Percentiles rank a stretch among this genome's conserved stretches.
Conservation (phyloP, 2,888 invertebrate genomes). For the Trachelus iudaicus region DNA sequence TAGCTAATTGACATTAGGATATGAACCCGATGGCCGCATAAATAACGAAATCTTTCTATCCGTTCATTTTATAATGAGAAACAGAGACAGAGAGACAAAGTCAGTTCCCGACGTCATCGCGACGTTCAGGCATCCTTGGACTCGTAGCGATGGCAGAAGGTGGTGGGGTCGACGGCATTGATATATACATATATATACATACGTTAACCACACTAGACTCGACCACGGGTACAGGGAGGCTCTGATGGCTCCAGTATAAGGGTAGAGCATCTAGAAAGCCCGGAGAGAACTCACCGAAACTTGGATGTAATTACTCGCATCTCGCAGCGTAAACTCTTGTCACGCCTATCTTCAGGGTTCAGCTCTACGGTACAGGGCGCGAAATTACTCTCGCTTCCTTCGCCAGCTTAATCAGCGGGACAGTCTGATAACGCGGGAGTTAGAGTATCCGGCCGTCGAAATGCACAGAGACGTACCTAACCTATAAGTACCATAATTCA, state of each 20-base stretch:
- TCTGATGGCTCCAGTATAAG: neutral
- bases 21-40: neutral
- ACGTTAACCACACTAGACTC: neutral
- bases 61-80: neutral
- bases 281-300: conserved; percentile 52
- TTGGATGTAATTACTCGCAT: conserved; percentile 63
- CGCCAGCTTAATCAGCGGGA: conserved; percentile 58
- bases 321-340: conserved; percentile 54
- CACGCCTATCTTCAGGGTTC: conserved; percentile 51
- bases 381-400: conserved; percentile 62
- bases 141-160: neutral
- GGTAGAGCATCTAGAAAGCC: neutral
- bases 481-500: neutral
- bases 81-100: neutral
- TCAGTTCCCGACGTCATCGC: neutral
- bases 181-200: neutral
- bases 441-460: conserved; percentile 7
- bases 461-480: neutral
- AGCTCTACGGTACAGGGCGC: conserved; percentile 34
- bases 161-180: neutral
- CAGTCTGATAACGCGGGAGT: conserved; percentile 42
- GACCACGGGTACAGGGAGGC: neutral
- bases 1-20: neutral
- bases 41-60: neutral
- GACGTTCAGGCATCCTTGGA: neutral